Evolutionary conservation across 2,113 vertebrate genomes (phyloP), one percentile per base, ranked within the genome.

Genomic region (Cyphomyrus plagiostoma): DNA sequence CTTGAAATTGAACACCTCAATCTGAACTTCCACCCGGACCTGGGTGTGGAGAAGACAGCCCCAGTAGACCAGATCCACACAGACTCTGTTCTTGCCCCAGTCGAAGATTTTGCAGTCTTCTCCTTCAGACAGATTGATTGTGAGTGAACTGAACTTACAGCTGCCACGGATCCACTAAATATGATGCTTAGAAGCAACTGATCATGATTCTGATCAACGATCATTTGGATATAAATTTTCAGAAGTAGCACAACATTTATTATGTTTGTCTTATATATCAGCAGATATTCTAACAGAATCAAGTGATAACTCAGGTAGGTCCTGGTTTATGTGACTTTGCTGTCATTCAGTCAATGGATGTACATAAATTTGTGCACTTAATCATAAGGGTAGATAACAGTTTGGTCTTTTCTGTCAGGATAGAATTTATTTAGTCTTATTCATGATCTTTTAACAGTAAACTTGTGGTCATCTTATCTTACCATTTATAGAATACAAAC

Each of bases 101-200:
- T 35, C 6, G 95, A 96, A 84, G 91, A 91, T 46, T 96, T 96
- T 83, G 62, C n/a, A 3, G 90, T 89, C 49, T 50, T 95, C 8
- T 89, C 91, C 49, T 89, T 88, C 42, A 50, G 90, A 48, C 74
- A 91, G 48, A 89, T 89, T 52, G 90, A 93, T 21, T 52, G 95
- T 96, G 88, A 94, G 94, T 90, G 1, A 39, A 82, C 48, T 15
- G 42, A 77, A 77, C 74, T 42, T 77, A 42, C 13, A 42, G 35
- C 35, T 80, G 35, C 74, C 35, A 42, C 2, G 5, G 42, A 88
- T 5, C 19, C 42, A 49, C 56, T 46, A 11, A 74, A 19, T 50
- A 11, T 49, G n/a, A 74, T 0, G 0, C 11, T 49, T 4, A 10
- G 46, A 30, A 49, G 11, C 42, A 26, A n/a, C 26, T 6, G 83